Percentiles rank a stretch among this genome's conserved stretches.
Evolutionary conservation across 2,113 vertebrate species (phyloP).

Genomic region (Haplotaxodon microlepis): DNA sequence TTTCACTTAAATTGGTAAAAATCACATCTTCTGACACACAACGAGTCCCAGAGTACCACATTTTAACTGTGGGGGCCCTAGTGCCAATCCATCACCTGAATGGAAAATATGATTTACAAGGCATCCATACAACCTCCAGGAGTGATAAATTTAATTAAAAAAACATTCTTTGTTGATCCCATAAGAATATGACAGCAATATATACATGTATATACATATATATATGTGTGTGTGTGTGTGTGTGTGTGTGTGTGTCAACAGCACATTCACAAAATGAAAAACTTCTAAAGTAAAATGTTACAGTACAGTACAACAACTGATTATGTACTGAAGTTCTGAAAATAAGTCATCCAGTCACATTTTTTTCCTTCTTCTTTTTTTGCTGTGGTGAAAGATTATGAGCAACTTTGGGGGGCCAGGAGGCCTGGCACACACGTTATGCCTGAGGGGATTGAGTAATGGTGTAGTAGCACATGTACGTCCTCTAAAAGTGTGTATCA

Average conservation of each 20-base stretch:
- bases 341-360: neutral
- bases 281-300: neutral
- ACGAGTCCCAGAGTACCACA: conserved; percentile 23
- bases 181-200: neutral
- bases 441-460: conserved; percentile 42
- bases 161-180: conserved; percentile 3
- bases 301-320: neutral
- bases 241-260: neutral
- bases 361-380: neutral
- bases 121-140: conserved; percentile 15
- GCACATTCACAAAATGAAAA: neutral
- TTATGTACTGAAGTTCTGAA: neutral
- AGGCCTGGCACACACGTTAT: conserved; percentile 31
- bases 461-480: neutral
- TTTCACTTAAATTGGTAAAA: conserved; percentile 16
- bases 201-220: neutral
- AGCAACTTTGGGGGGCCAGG: conserved; percentile 7
- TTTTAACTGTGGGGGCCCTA: conserved; percentile 13
- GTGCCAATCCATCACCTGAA: conserved; percentile 32
- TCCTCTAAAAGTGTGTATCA: neutral
- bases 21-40: conserved; percentile 14
- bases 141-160: conserved; percentile 15
- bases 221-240: neutral
- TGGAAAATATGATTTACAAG: conserved; percentile 44
- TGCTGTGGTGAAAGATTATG: conserved; percentile 29